Base-by-base conservation (phyloP, 2,888 invertebrate species). In the Brachylomia viminalis region DNA sequence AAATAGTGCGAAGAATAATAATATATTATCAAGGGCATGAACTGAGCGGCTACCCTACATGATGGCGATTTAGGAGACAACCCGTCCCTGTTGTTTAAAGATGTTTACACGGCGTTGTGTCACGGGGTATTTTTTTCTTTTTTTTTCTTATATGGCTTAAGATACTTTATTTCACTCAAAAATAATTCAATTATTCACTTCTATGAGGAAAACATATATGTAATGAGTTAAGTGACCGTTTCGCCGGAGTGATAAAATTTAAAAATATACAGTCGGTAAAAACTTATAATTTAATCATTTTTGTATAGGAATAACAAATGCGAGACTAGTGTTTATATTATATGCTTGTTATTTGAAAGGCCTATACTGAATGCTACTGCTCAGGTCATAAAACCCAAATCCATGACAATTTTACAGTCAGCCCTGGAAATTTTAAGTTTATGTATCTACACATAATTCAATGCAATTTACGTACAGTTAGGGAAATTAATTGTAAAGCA, bases 1-100 rank as follows among this genome's bases (percentile, higher is more conserved):
- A 87, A 88, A 90, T 84, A 87, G 86, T 83, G 86, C 78, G 83
- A 84, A 74, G 79, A 77, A 85, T 89, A 86, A 84, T 89, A 27
- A 13, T 15, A 33, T 10, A 86, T 88, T 85, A 83, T 85, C 86
- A 83, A 72, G 80, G 76, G 76, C 71, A 67, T 79, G 72, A 85
- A 83, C 72, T 83, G 77, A 68, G 62, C 38, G 58, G 72, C 54
- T 56, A 75, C 69, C 79, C 78, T 76, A 69, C 68, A 75, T 72
- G 71, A 79, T 75, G 75, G 79, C 54, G 77, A 80, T 86, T 87
- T 77, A 71, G 66, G 66, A 77, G 81, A 83, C 81, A 77, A 80
- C 82, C 72, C 72, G n/a, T 72, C 82, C 61, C 52, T 23, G 27
- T 23, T 42, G 72, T 79, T 23, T 75, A 54, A 74, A 78, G 66